These are phyloP conservation scores for Nebria brevicollis DNA, from an alignment of 2,888 invertebrate genomes.

Conservation along the genomic window DNA sequence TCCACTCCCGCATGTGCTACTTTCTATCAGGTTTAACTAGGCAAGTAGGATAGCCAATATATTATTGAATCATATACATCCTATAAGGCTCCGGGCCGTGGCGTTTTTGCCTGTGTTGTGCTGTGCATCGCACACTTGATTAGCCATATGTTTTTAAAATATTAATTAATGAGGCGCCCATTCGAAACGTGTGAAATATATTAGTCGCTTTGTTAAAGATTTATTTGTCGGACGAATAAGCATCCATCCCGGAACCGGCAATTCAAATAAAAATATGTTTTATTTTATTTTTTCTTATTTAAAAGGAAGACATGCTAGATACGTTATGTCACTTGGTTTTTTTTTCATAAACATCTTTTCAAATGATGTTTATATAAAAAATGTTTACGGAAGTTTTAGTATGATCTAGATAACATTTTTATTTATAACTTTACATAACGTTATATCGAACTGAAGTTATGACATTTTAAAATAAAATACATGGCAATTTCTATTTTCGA, in stretches of 20 bases:
- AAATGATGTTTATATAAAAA: background rate
- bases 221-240: background rate
- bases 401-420: background rate
- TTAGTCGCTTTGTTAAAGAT: background rate
- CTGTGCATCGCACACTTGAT: background rate
- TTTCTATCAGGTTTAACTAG: constrained; percentile 29
- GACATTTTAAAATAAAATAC: background rate
- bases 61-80: constrained; percentile 17
- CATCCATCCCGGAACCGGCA: background rate
- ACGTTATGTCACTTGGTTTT: background rate
- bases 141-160: constrained; percentile 29
- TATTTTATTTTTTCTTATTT: background rate
- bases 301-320: background rate
- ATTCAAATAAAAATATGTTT: background rate
- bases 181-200: background rate
- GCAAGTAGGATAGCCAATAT: constrained; percentile 31
- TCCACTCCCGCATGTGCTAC: constrained; percentile 21
- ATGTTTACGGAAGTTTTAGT: background rate
- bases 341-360: background rate
- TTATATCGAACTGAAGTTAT: background rate
- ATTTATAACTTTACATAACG: background rate
- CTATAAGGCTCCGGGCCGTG: constrained; percentile 8
- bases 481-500: no score
- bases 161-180: constrained; percentile 27
- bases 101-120: background rate